These are phyloP conservation scores for Holocentrus rufus DNA, from an alignment of 2,797 vertebrate genomes.

Conservation along the genomic window DNA sequence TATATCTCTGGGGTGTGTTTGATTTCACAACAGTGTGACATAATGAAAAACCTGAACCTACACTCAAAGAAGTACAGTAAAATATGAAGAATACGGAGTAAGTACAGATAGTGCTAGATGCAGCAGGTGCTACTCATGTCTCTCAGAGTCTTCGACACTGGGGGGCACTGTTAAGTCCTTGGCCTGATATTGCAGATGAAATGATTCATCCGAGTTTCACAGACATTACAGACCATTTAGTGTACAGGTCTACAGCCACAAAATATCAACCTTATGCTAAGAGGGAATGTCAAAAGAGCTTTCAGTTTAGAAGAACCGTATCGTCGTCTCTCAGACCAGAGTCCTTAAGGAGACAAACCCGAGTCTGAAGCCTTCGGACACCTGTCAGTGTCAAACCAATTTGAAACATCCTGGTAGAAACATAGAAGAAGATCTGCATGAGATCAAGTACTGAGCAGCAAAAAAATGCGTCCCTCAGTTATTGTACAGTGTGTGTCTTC, in stretches of 20 bases:
- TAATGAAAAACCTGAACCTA: slow-evolving; percentile 62
- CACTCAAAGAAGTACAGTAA: slow-evolving; percentile 60
- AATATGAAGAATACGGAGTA: slow-evolving; percentile 49
- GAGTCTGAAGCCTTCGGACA: slow-evolving; percentile 40
- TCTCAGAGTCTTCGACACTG: slow-evolving; percentile 64
- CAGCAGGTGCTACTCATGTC: slow-evolving; percentile 73
- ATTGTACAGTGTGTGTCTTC: slow-evolving; percentile 76
- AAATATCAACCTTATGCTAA: slow-evolving; percentile 40
- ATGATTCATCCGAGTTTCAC: slow-evolving; percentile 67
- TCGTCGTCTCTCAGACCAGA: slow-evolving; percentile 23
- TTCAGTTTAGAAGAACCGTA: slow-evolving; percentile 29
- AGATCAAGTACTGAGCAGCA: slow-evolving; percentile 46
- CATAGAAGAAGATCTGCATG: slow-evolving; percentile 52
- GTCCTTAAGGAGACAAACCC: not conserved
- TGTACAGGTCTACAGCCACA: slow-evolving; percentile 38
- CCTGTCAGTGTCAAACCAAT: slow-evolving; percentile 34
- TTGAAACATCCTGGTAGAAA: slow-evolving; percentile 38
- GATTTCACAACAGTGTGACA: slow-evolving; percentile 65
- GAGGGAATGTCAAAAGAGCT: slow-evolving; percentile 54
- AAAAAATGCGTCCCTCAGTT: slow-evolving; percentile 36
- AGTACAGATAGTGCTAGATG: slow-evolving; percentile 68
- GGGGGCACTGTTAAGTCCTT: slow-evolving; percentile 74
- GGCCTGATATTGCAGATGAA: slow-evolving; percentile 69
- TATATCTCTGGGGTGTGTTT: slow-evolving; percentile 61
- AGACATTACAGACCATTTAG: slow-evolving; percentile 64